Conservation (phyloP, 2,888 invertebrate species). For the Cheilosia vulpina region DNA sequence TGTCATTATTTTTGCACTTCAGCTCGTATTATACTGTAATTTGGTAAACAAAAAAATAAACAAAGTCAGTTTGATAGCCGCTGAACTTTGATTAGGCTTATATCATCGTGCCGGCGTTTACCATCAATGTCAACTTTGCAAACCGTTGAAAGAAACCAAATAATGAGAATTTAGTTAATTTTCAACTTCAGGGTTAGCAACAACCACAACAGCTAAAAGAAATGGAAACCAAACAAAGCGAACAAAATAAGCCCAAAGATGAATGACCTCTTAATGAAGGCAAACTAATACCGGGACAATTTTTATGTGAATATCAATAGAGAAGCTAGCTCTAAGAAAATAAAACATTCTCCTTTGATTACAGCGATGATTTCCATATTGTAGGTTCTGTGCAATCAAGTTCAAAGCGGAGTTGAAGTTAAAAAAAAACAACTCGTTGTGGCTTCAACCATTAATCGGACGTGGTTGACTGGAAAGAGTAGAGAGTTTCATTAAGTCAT, state of each 20-base stretch:
- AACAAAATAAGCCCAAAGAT: constrained; percentile 7
- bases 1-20: background rate
- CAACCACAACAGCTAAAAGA: constrained; percentile 7
- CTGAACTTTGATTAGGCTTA: constrained; percentile 1
- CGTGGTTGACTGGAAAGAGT: background rate
- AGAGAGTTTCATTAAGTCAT: background rate
- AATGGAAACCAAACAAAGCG: constrained; percentile 33
- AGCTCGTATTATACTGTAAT: background rate
- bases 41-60: background rate
- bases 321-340: constrained; percentile 7
- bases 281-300: constrained; percentile 2
- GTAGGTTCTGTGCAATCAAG: background rate
- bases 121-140: background rate
- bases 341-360: background rate
- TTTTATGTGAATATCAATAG: background rate
- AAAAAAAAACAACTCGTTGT: background rate
- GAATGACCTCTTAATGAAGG: constrained; percentile 32
- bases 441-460: background rate
- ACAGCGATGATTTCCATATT: background rate
- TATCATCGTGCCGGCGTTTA: background rate
- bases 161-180: background rate
- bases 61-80: background rate
- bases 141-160: background rate
- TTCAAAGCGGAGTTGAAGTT: background rate
- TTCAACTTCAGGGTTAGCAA: constrained; percentile 29